phyloP scores from a whole-genome alignment of 2,888 invertebrate species.

The Xanthia togata region DNA sequence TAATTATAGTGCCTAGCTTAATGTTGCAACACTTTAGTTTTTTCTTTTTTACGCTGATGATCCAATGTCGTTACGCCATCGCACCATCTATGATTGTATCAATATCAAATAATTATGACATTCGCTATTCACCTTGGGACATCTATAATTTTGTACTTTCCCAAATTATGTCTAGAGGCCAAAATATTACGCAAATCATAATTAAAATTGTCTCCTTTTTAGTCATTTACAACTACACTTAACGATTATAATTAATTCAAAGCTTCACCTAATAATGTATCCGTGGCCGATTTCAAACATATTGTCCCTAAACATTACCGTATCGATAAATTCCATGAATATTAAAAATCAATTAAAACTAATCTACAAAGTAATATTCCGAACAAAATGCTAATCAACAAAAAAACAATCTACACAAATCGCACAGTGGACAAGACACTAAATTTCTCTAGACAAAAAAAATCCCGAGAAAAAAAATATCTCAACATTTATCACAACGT shows the following conservation, averaged over 20 bases:
- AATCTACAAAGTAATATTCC: constrained; percentile 18
- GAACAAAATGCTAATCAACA: constrained; percentile 49
- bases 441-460: constrained; percentile 57
- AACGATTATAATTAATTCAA: constrained; percentile 22
- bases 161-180: constrained; percentile 44
- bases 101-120: constrained; percentile 34
- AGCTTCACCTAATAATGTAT: background rate
- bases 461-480: constrained; percentile 57
- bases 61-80: constrained; percentile 28
- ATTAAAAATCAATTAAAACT: constrained; percentile 35
- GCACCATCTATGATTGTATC: constrained; percentile 23
- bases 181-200: constrained; percentile 38
- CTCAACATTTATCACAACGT: constrained; percentile 68
- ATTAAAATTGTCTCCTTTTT: constrained; percentile 23
- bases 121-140: constrained; percentile 45
- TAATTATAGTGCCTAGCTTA: background rate
- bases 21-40: too few relatives aligned
- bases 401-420: constrained; percentile 58
- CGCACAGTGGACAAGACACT: constrained; percentile 59
- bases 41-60: constrained; percentile 5
- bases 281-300: background rate
- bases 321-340: constrained; percentile 24
- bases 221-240: constrained; percentile 7
- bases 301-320: constrained; percentile 6
- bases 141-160: constrained; percentile 30